Evolutionary conservation across 2,113 vertebrate genomes (phyloP).

Genomic region (Rhombomys opimus): DNA sequence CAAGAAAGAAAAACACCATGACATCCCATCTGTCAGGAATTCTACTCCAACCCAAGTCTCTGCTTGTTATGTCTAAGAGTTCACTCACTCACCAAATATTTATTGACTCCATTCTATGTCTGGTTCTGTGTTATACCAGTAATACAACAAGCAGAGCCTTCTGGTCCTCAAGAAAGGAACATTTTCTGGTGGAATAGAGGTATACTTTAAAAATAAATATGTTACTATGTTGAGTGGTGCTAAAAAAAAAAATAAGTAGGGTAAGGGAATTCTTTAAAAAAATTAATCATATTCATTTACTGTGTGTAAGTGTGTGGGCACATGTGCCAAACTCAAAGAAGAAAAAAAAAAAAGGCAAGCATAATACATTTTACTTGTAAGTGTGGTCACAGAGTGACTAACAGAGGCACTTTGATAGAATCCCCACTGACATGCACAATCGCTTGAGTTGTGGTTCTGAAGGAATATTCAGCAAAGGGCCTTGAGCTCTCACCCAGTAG

Average conservation of each 20-base stretch:
- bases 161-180: slow-evolving; percentile 1
- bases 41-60: slow-evolving; percentile 2
- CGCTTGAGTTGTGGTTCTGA: not conserved
- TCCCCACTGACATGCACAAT: not conserved
- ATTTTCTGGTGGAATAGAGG: slow-evolving; percentile 37
- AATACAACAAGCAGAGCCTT: not conserved
- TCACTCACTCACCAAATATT: slow-evolving; percentile 53
- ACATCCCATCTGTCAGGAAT: slow-evolving; percentile 18
- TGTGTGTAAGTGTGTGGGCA: not conserved
- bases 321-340: slow-evolving; percentile 46
- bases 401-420: not conserved
- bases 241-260: not conserved
- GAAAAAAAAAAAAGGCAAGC: slow-evolving; percentile 69
- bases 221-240: not conserved
- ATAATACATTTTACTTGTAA: slow-evolving; percentile 52
- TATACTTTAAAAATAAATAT: slow-evolving; percentile 8
- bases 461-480: slow-evolving; percentile 45
- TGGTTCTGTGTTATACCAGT: not conserved
- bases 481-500: not conserved
- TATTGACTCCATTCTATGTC: not conserved
- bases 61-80: not conserved
- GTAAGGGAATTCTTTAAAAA: not conserved
- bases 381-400: not conserved
- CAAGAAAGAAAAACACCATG: not conserved
- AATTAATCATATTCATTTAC: not conserved